Evolutionary conservation across 2,113 vertebrate species (phyloP).

Genomic region (Ellobius talpinus): DNA sequence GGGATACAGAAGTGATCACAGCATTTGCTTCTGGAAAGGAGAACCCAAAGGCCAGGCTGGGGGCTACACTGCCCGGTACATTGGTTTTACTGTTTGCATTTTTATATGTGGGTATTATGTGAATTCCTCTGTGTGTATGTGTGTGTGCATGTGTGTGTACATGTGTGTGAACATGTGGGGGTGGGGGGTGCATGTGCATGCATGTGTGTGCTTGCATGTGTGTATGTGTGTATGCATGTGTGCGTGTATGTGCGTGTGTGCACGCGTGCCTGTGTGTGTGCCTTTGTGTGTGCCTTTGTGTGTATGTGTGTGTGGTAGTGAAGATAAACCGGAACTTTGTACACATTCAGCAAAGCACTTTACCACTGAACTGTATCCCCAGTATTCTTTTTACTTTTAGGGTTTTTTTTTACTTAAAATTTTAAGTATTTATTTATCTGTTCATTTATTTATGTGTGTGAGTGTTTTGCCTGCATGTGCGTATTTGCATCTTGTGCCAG

Average conservation of each 20-base stretch:
- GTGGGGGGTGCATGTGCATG: not conserved
- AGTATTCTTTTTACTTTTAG: not conserved
- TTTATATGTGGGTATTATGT: not conserved
- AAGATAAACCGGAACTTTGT: not conserved
- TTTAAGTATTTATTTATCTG: not conserved
- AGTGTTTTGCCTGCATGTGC: not conserved
- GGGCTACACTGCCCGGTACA: not conserved
- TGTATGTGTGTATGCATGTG: not conserved
- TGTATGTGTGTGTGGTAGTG: not conserved
- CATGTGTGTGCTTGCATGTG: not conserved
- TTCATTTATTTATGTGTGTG: not conserved
- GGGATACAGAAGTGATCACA: not conserved
- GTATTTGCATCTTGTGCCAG: not conserved
- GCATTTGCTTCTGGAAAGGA: not conserved
- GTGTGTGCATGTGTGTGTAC: not conserved
- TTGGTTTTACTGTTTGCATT: slow-evolving; percentile 10
- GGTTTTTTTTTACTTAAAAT: not conserved
- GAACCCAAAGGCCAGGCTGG: not conserved
- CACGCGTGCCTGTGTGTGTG: not conserved
- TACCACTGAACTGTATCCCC: not conserved
- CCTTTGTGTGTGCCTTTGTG: not conserved
- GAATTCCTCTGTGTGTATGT: not conserved
- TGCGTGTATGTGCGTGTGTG: not conserved
- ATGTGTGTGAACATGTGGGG: not conserved
- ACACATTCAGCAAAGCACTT: not conserved